phyloP scores from a whole-genome alignment of 2,888 invertebrate species.

The Artemia sp. region DNA sequence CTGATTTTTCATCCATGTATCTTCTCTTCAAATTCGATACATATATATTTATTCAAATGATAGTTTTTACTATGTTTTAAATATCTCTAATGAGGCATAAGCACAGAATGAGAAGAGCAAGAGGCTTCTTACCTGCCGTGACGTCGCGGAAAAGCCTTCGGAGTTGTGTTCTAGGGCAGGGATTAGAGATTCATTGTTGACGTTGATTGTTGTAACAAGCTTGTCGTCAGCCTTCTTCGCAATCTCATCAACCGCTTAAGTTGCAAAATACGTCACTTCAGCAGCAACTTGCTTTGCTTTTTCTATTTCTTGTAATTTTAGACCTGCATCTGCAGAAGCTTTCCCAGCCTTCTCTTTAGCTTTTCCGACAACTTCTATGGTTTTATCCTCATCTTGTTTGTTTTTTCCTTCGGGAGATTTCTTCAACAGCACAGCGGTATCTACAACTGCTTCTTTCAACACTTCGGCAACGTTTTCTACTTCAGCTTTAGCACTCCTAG shows the following conservation, averaged over 20 bases:
- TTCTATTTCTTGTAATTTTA: neutral
- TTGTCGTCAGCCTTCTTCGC: neutral
- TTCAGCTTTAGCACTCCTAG: neutral
- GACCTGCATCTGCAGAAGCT: neutral
- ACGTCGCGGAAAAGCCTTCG: neutral
- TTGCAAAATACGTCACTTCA: neutral
- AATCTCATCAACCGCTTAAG: neutral
- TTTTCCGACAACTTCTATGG: neutral
- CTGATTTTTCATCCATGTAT: too few species aligned
- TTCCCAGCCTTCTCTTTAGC: neutral
- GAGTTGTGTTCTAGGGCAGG: conserved; percentile 1
- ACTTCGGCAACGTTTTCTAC: neutral
- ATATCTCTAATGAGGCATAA: too few species aligned
- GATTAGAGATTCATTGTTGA: conserved; percentile 3
- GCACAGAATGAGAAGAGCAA: neutral
- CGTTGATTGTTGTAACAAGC: neutral
- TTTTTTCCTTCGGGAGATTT: neutral
- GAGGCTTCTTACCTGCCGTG: conserved; percentile 12
- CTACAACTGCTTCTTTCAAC: neutral
- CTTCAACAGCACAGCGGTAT: neutral
- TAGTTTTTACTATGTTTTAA: too few species aligned
- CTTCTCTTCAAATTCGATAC: too few species aligned
- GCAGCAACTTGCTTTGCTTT: neutral
- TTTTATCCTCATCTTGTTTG: neutral
- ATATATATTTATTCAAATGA: too few species aligned